phyloP scores from a whole-genome alignment of 92 coral and sea anemone genomes.

The Palythoa caribaeorum region DNA sequence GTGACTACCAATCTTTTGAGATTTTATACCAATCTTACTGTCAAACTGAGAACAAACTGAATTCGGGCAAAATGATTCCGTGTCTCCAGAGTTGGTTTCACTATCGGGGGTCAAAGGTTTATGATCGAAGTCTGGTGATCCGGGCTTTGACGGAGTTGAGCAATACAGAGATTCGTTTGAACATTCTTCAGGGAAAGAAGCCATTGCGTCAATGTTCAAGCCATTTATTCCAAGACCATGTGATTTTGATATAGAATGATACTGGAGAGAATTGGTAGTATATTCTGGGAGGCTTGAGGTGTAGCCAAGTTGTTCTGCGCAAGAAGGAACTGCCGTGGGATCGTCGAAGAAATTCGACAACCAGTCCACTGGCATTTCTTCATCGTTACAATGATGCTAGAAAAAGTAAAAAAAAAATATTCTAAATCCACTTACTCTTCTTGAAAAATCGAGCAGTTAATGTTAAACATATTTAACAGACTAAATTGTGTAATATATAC shows the following conservation, averaged over 20 bases:
- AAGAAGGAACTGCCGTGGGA: slow-evolving; percentile 63
- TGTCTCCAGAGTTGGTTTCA: slow-evolving; percentile 61
- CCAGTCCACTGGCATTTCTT: slow-evolving; percentile 97
- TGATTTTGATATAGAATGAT: slow-evolving; percentile 68
- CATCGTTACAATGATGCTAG: slow-evolving; percentile 77
- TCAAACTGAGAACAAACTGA: slow-evolving; percentile 40
- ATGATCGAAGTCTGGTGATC: slow-evolving; percentile 70
- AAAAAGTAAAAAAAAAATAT: background rate
- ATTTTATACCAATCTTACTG: slow-evolving; percentile 33
- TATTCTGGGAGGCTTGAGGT: slow-evolving; percentile 78
- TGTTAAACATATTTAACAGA: slow-evolving; percentile 29
- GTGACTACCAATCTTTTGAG: slow-evolving; percentile 29
- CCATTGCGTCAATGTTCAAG: slow-evolving; percentile 84
- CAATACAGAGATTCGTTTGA: slow-evolving; percentile 90
- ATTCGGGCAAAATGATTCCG: slow-evolving; percentile 33
- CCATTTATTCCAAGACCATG: slow-evolving; percentile 78
- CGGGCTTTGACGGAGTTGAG: slow-evolving; percentile 78
- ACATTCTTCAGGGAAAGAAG: slow-evolving; percentile 88
- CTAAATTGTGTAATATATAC: background rate
- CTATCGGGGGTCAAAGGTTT: slow-evolving; percentile 71
- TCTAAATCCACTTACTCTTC: background rate
- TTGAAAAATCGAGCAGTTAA: slow-evolving; percentile 1
- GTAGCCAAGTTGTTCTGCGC: slow-evolving; percentile 71
- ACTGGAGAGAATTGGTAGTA: slow-evolving; percentile 63
- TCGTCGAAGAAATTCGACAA: slow-evolving; percentile 93